Evolutionary conservation across 2,888 invertebrate genomes (phyloP).

Genomic region (Chloroclysta siterata): DNA sequence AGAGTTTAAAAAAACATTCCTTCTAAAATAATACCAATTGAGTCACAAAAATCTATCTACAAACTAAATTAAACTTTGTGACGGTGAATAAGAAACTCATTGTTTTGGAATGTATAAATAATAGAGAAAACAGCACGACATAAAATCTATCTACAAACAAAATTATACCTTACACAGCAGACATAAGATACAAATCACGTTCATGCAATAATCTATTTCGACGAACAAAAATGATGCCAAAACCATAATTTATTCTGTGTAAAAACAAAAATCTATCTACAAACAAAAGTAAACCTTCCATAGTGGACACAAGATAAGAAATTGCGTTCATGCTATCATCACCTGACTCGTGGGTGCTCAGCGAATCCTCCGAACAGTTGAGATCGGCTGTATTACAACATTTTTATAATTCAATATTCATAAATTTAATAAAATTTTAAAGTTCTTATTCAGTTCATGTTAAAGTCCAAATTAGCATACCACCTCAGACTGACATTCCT

Average conservation of each 20-base stretch:
- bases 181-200: constrained; percentile 44
- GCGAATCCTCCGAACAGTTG: constrained; percentile 92
- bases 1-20: background rate
- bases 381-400: constrained; percentile 87
- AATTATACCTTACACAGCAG: constrained; percentile 31
- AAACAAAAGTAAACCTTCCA: constrained; percentile 22
- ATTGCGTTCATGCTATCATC: constrained; percentile 80
- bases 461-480: no score
- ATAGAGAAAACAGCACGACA: background rate
- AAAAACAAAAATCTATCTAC: constrained; percentile 1
- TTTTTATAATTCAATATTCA: no score
- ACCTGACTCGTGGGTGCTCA: constrained; percentile 93
- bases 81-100: no score
- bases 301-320: constrained; percentile 39
- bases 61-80: no score
- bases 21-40: background rate
- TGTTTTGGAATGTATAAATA: background rate
- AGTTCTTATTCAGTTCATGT: no score
- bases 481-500: no score
- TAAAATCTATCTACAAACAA: constrained; percentile 37
- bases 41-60: constrained; percentile 10
- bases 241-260: background rate
- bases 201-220: constrained; percentile 85
- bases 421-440: no score
- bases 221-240: background rate